Evolutionary conservation across 2,888 invertebrate genomes (phyloP).

Genomic region (Artemia sinica): DNA sequence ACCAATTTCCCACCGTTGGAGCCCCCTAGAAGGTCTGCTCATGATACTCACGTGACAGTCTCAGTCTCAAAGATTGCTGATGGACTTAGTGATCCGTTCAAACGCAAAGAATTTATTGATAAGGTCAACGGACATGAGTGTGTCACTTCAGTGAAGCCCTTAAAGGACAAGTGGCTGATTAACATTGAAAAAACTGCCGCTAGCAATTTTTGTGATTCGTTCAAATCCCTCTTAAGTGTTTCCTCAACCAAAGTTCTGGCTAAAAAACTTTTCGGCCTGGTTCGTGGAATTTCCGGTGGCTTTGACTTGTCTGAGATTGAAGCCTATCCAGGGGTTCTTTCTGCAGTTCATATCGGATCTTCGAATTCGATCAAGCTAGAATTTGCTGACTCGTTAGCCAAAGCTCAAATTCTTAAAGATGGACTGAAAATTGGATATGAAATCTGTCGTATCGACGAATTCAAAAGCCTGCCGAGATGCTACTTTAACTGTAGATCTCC

Average conservation of each 20-base stretch:
- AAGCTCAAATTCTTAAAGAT: no score
- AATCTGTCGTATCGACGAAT: no score
- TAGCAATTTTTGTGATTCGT: slow-evolving; percentile 1
- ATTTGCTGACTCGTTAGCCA: no score
- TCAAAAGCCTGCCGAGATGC: no score
- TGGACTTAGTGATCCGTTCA: slow-evolving; percentile 7
- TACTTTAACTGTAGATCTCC: no score
- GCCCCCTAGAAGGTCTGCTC: slow-evolving; percentile 4
- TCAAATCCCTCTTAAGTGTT: background rate
- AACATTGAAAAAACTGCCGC: background rate
- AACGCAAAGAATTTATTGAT: slow-evolving; percentile 4
- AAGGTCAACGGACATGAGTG: background rate
- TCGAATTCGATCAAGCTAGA: no score
- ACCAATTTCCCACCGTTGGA: background rate
- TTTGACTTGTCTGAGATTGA: background rate
- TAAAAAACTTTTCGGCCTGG: slow-evolving; percentile 5
- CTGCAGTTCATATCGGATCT: background rate
- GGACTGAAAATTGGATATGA: no score
- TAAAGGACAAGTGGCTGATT: no score
- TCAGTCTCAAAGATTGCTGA: slow-evolving; percentile 13
- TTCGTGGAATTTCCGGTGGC: background rate
- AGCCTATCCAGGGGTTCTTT: background rate
- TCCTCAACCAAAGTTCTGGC: background rate
- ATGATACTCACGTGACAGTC: background rate
- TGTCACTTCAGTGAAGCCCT: background rate